Percentiles rank a stretch among this genome's conserved stretches.
Evolutionary conservation across 2,888 invertebrate genomes (phyloP).

Genomic region (Pandemis cinnamomeana): DNA sequence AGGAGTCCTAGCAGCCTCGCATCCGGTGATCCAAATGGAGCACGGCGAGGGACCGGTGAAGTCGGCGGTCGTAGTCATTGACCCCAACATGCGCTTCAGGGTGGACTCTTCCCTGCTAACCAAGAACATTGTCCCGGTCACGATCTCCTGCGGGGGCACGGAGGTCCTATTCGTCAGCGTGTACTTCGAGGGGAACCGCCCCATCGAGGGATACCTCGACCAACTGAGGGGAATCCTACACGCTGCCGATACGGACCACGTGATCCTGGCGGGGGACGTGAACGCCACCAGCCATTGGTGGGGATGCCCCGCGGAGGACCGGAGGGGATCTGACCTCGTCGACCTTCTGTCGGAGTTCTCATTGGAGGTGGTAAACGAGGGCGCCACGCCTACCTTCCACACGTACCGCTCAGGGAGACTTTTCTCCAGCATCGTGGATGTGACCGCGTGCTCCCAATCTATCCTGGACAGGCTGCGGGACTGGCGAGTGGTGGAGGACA

Average conservation of each 20-base stretch:
- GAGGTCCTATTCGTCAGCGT: background rate
- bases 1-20: no score
- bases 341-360: background rate
- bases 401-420: background rate
- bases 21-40: no score
- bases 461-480: no score
- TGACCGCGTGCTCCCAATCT: no score
- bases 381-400: background rate
- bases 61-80: conserved; percentile 9
- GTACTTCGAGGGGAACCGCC: background rate
- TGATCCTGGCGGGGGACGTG: background rate
- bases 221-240: background rate
- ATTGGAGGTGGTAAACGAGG: background rate
- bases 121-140: background rate
- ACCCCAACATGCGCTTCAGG: background rate
- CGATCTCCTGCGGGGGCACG: background rate
- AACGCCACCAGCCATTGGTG: conserved; percentile 15
- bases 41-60: conserved; percentile 2
- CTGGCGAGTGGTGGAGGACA: no score
- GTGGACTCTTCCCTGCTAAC: conserved; percentile 1
- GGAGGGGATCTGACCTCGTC: background rate
- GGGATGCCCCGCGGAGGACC: conserved; percentile 8
- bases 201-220: background rate
- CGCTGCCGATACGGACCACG: fast-evolving
- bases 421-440: no score